Conservation (phyloP, 2,797 vertebrate genomes). For the Melanogrammus aeglefinus region DNA sequence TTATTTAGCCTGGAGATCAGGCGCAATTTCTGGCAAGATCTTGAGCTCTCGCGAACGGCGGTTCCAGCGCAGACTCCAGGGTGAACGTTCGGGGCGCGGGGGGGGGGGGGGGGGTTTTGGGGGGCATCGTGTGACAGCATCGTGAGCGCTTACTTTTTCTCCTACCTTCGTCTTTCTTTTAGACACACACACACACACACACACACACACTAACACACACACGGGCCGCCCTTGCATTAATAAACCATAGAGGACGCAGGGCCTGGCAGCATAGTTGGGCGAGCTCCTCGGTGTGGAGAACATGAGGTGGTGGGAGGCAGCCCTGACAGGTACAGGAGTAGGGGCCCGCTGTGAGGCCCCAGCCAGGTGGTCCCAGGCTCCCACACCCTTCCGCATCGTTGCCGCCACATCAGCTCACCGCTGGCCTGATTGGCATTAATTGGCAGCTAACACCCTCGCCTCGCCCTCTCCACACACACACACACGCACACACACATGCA, state of each 20-base stretch:
- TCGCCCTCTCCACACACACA: not conserved
- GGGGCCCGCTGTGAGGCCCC: conserved; percentile 54
- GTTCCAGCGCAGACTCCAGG: conserved; percentile 45
- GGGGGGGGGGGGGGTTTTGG: not conserved
- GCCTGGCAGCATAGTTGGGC: conserved; percentile 23
- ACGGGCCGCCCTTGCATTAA: conserved; percentile 41
- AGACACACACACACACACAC: conserved; percentile 9
- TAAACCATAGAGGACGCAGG: conserved; percentile 51
- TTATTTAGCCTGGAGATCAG: conserved; percentile 76
- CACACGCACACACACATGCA: not conserved
- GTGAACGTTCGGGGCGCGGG: conserved; percentile 25
- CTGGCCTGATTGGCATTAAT: conserved; percentile 69
- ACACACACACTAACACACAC: conserved; percentile 3
- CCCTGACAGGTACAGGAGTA: conserved; percentile 45
- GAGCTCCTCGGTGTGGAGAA: too few species aligned
- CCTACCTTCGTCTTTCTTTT: not conserved
- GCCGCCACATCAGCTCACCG: conserved; percentile 44
- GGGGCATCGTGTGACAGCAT: conserved; percentile 34
- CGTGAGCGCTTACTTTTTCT: conserved; percentile 4
- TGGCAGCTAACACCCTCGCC: conserved; percentile 49
- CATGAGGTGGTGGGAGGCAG: not conserved
- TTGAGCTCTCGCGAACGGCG: conserved; percentile 49
- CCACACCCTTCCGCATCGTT: conserved; percentile 39
- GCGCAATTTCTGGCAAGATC: conserved; percentile 63
- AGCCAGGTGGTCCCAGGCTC: conserved; percentile 61